phyloP scores from a whole-genome alignment of 1,140 invertebrate genomes.

The Medauroidea extradentata region DNA sequence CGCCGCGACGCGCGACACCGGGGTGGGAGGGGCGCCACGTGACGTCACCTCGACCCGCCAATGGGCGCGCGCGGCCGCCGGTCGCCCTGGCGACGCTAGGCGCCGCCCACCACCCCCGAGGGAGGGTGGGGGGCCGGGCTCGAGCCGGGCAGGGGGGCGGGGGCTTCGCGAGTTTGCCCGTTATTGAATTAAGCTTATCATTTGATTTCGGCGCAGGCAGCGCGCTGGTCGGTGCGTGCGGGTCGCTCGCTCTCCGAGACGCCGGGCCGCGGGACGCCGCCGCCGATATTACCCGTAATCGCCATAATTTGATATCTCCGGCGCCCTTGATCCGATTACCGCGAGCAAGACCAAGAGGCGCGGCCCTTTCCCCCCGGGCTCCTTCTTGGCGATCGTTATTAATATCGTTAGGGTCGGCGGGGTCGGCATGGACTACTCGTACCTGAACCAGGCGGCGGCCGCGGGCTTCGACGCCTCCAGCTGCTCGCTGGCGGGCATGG shows the following conservation, averaged over 20 bases:
- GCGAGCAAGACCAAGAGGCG: no score
- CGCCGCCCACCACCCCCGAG: neutral
- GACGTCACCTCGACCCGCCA: no score
- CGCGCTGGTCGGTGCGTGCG: constrained; percentile 45
- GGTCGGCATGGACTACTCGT: constrained; percentile 62
- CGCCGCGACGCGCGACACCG: no score
- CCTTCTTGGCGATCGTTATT: no score
- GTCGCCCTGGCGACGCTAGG: neutral
- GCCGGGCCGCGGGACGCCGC: constrained; percentile 29
- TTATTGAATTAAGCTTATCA: constrained; percentile 73
- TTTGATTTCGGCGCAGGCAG: constrained; percentile 63
- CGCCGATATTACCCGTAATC: constrained; percentile 40
- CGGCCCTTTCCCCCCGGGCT: no score
- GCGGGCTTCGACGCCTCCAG: constrained; percentile 59
- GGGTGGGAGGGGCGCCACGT: no score
- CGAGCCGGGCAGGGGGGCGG: no score
- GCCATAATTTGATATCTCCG: constrained; percentile 55
- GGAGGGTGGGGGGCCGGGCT: no score
- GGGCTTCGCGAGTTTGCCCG: constrained; percentile 13
- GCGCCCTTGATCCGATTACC: constrained; percentile 46
- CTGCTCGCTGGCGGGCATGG: constrained; percentile 58
- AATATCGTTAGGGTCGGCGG: neutral
- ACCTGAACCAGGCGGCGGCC: constrained; percentile 63
- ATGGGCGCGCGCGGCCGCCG: neutral
- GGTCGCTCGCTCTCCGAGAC: constrained; percentile 15